Evolutionary conservation across 2,888 invertebrate genomes (phyloP).

Genomic region (Scelioninae gen. 1): DNA sequence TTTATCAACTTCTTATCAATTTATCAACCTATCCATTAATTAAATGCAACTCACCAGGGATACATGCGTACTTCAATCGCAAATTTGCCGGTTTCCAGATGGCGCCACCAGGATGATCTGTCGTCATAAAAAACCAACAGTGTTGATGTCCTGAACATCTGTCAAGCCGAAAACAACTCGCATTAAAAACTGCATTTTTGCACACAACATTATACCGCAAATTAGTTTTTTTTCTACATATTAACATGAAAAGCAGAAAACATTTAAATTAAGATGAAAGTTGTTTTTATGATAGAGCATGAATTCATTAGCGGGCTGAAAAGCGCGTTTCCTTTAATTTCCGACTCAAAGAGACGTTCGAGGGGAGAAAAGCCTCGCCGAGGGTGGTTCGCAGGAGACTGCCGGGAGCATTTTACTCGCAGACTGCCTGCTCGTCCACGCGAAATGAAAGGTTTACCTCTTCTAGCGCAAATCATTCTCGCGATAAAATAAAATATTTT

Average conservation of each 20-base stretch:
- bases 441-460: conserved; percentile 60
- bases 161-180: conserved; percentile 78
- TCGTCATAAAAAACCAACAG: conserved; percentile 88
- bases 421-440: conserved; percentile 55
- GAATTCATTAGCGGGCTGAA: conserved; percentile 63
- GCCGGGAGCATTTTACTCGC: conserved; percentile 52
- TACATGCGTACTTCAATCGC: conserved; percentile 89
- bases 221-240: neutral
- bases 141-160: conserved; percentile 91
- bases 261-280: conserved; percentile 47
- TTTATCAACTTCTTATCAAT: neutral
- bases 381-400: conserved; percentile 46
- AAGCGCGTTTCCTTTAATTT: conserved; percentile 69
- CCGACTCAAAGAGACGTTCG: conserved; percentile 67
- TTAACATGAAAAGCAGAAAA: conserved; percentile 20
- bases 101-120: conserved; percentile 88
- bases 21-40: neutral
- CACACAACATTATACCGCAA: neutral
- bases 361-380: conserved; percentile 54
- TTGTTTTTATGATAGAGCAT: conserved; percentile 56
- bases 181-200: conserved; percentile 17
- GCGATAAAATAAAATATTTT: conserved; percentile 23
- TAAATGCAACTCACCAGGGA: conserved; percentile 86
- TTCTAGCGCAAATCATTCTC: conserved; percentile 16
- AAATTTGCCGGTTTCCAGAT: conserved; percentile 89